These are phyloP conservation scores for Pecten maximus DNA, from an alignment of 2,888 invertebrate genomes.

Conservation along the genomic window DNA sequence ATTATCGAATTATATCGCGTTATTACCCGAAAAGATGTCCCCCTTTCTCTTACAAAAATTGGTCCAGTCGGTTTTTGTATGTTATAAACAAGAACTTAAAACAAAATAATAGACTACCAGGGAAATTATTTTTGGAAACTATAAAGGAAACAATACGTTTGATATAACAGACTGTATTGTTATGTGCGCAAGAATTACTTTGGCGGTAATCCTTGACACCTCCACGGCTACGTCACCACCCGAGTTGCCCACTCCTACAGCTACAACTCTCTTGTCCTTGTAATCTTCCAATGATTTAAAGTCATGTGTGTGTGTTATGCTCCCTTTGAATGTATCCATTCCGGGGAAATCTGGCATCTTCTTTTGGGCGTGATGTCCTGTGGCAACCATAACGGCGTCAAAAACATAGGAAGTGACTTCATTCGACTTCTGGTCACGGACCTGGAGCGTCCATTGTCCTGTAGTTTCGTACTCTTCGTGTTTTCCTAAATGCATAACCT, in stretches of 20 bases:
- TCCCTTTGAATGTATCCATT: not conserved
- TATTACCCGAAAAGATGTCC: too few relatives aligned
- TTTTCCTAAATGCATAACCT: not conserved
- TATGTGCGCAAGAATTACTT: too few relatives aligned
- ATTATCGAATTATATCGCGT: too few relatives aligned
- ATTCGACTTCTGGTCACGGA: not conserved
- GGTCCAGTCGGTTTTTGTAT: too few relatives aligned
- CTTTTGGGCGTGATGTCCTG: constrained; percentile 7
- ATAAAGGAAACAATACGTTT: too few relatives aligned
- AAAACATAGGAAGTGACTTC: not conserved
- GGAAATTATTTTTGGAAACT: too few relatives aligned
- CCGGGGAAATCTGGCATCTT: constrained; percentile 1
- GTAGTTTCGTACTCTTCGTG: not conserved
- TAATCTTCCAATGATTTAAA: not conserved
- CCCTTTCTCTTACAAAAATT: too few relatives aligned
- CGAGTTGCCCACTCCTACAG: not conserved
- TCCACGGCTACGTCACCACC: constrained; percentile 1
- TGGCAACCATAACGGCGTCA: constrained; percentile 24
- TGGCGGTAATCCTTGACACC: not conserved
- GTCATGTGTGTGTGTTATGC: not conserved
- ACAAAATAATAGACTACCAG: too few relatives aligned
- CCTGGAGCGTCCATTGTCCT: constrained; percentile 4
- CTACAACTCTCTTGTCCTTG: not conserved
- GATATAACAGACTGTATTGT: too few relatives aligned
- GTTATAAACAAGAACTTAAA: too few relatives aligned